phyloP scores from a whole-genome alignment of 2,888 invertebrate species.

The Ischnura elegans region DNA sequence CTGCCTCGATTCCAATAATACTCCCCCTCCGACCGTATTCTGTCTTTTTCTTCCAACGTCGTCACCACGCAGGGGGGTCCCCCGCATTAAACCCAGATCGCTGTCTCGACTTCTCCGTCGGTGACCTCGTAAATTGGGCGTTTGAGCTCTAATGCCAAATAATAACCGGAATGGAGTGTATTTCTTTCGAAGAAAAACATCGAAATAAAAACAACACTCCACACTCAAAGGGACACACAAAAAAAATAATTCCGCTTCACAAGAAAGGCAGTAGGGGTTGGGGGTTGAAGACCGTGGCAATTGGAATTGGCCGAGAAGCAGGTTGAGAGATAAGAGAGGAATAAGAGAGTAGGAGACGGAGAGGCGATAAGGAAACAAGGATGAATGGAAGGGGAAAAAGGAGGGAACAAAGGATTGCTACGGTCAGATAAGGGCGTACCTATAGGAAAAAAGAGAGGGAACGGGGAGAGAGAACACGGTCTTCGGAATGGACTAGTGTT shows the following conservation, averaged over 20 bases:
- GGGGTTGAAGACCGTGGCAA: too few species aligned
- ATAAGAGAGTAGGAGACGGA: not conserved
- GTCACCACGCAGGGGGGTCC: not conserved
- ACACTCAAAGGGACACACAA: not conserved
- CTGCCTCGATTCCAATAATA: not conserved
- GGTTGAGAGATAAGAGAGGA: not conserved
- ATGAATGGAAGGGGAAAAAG: not conserved
- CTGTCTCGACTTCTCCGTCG: not conserved
- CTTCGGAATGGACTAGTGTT: not conserved
- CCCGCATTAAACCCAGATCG: not conserved
- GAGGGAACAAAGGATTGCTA: not conserved
- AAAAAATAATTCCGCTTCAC: not conserved
- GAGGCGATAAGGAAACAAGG: not conserved
- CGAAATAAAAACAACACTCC: conserved; percentile 20
- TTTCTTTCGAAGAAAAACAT: conserved; percentile 17
- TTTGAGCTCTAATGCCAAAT: conserved; percentile 21
- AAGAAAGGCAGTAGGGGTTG: not conserved
- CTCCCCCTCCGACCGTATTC: not conserved
- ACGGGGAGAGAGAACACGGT: not conserved
- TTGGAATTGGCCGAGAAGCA: not conserved
- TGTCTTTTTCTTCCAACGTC: conserved; percentile 9
- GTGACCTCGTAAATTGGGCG: not conserved
- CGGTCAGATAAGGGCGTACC: not conserved
- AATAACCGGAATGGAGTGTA: not conserved
- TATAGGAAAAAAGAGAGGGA: too few species aligned